Base-by-base conservation (phyloP, 2,797 vertebrate species). In the Caiman crocodilus region DNA sequence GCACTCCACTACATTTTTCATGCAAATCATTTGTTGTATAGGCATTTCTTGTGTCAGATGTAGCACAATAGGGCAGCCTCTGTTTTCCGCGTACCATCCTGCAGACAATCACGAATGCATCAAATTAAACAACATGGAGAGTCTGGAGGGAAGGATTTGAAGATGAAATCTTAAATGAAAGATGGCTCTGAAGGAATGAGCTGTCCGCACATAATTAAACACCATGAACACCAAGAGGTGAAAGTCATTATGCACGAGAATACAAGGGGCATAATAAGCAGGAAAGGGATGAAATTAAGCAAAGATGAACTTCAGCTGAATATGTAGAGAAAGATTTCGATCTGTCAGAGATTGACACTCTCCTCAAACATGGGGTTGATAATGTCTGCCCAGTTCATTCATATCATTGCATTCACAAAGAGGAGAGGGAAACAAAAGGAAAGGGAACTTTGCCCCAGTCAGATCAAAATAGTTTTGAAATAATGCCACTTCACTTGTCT, bases 191-290 rank as follows among this genome's bases (percentile, higher is more conserved):
- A 87, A 79, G n/a, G 55, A 77, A 4, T 4, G 11, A 71, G 11
- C 21, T 2, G n/a, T 15, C 3, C 57, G 26, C n/a, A 32, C 3
- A 50, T 21, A 73, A 18, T 56, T 1, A 2, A 2, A 7, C 7
- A 21, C 15, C 74, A 23, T 57, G 59, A 56, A 65, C 60, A 63
- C 18, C 26, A 64, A 13, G 58, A 87, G 35, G 57, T 42, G 61
- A 78, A 63, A 78, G 42, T 25, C 35, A 73, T 73, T 73, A 26
- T 16, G 67, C 42, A 50, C 18, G 25, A 78, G 20, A 87, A 73
- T 18, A 64, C 0, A 76, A 74, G 83, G 0, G 64, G n/a, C 76
- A 63, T 60, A 2, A 61, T 25, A 61, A 10, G 42, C 42, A 50
- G 42, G 42, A 50, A 50, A 30, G 75, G 64, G 64, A 73, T 61